phyloP scores from a whole-genome alignment of 2,888 invertebrate genomes.

The Arctia plantaginis region DNA sequence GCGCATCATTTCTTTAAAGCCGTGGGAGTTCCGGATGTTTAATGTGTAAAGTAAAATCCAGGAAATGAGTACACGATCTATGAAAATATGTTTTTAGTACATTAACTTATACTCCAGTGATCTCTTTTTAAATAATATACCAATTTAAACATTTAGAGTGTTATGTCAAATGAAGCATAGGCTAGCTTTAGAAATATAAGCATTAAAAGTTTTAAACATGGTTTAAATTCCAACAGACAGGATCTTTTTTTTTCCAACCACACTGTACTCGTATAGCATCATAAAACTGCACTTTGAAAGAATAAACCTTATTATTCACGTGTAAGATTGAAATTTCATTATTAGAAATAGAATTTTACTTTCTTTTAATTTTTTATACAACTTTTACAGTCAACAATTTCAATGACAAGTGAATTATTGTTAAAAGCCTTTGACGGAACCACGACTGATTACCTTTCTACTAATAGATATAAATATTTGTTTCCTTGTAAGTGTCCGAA shows the following conservation, averaged over 20 bases:
- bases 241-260: neutral
- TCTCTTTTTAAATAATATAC: neutral
- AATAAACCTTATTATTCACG: neutral
- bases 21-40: constrained; percentile 8
- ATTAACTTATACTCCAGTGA: constrained; percentile 5
- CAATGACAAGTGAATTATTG: constrained; percentile 16
- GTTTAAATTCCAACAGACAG: neutral
- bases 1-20: neutral
- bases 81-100: neutral
- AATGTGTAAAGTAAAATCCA: neutral
- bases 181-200: neutral
- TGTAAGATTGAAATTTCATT: neutral
- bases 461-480: constrained; percentile 68
- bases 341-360: neutral
- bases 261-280: neutral
- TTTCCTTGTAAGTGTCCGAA: constrained; percentile 44
- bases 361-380: constrained; percentile 7
- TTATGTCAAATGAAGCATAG: neutral
- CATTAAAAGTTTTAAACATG: neutral
- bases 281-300: too few species aligned
- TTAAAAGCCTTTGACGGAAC: constrained; percentile 20
- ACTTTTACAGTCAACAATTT: neutral
- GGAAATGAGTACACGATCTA: constrained; percentile 5
- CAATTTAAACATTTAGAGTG: constrained; percentile 3
- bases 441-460: constrained; percentile 18